phyloP scores from a whole-genome alignment of 2,888 invertebrate genomes.

The Phengaris alcon region DNA sequence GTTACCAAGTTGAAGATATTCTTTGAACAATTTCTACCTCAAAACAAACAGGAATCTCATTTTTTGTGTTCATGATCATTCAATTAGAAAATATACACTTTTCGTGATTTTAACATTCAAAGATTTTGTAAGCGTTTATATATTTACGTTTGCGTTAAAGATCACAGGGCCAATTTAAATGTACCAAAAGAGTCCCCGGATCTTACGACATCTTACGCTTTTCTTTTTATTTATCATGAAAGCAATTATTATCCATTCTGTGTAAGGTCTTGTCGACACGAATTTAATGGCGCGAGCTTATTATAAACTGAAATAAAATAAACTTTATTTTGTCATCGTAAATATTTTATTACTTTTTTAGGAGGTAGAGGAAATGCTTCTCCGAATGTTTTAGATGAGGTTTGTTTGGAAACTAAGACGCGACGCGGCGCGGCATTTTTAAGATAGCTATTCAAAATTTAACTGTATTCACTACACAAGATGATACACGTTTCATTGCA shows the following conservation, averaged over 20 bases:
- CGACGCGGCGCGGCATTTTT: too few relatives aligned
- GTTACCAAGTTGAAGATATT: too few relatives aligned
- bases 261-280: neutral
- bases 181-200: neutral
- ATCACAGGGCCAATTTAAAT: slow-evolving; percentile 6
- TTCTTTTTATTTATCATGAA: neutral
- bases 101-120: neutral
- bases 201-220: neutral
- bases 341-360: neutral
- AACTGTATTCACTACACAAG: too few relatives aligned
- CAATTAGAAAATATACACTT: neutral
- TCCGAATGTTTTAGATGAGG: too few relatives aligned
- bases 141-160: slow-evolving; percentile 4
- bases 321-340: neutral
- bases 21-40: too few relatives aligned
- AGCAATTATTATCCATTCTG: slow-evolving; percentile 1
- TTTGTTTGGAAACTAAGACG: too few relatives aligned
- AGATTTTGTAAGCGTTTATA: neutral
- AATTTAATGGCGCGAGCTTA: neutral
- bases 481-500: too few relatives aligned
- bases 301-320: neutral
- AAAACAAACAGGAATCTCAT: too few relatives aligned
- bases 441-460: too few relatives aligned
- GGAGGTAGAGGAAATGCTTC: neutral
- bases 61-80: too few relatives aligned